Conservation (phyloP, 2,888 invertebrate species). For the Papilio gigon region DNA sequence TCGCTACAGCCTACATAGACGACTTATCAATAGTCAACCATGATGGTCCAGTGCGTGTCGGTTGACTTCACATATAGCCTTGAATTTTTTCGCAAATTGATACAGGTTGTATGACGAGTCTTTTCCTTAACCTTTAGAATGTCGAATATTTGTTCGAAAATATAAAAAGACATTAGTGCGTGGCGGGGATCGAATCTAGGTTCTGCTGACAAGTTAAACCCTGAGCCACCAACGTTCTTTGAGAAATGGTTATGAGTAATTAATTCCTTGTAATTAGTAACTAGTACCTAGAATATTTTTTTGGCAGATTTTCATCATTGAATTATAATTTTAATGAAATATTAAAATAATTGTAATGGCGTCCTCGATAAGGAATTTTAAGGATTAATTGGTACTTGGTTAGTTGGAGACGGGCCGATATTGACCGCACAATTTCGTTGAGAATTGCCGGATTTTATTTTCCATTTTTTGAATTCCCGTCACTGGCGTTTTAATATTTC, state of each 20-base stretch:
- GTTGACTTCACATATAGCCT: no score
- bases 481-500: background rate
- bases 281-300: background rate
- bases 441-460: background rate
- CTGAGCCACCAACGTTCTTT: no score
- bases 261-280: background rate
- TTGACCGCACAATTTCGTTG: background rate
- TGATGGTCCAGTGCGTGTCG: no score
- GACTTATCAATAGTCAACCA: no score
- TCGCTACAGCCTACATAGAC: no score
- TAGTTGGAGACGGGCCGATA: background rate
- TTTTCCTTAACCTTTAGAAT: no score
- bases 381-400: background rate
- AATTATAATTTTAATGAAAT: background rate
- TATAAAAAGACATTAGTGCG: no score
- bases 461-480: background rate
- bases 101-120: no score
- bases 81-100: no score
- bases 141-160: no score
- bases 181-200: no score
- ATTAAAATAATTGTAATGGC: background rate
- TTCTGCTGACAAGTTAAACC: no score
- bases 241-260: background rate
- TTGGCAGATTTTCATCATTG: background rate
- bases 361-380: background rate